Base-by-base conservation (phyloP, 2,888 invertebrate genomes). In the Piscicola geometra region DNA sequence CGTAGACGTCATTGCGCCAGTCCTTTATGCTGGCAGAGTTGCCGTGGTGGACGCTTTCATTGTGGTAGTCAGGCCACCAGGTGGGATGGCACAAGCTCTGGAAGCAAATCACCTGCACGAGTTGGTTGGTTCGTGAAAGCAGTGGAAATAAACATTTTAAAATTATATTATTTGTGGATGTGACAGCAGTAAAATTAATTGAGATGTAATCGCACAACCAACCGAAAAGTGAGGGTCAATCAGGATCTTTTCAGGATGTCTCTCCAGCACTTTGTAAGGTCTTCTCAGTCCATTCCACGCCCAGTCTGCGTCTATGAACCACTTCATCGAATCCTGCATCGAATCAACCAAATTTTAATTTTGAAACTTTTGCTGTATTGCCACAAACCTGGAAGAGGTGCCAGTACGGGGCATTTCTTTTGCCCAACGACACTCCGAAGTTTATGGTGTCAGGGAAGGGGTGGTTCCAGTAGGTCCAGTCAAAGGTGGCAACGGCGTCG, bases 31-130 rank as follows among this genome's bases (percentile, higher is more conserved):
- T 80, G 74, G 80, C 81, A 0, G 80, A 80, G 36, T 81, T 78
- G 35, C 79, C 78, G 72, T 81, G 82, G 67, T 80, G 78, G 71
- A 79, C 72, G 64, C 78, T 79, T 68, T 79, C 79, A 50, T 82
- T 78, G 76, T 82, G 81, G 78, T 82, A 83, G 52, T 82, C 78
- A 5, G 81, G 81, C 68, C 81, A 80, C 79, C 82, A 84, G 9
- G 81, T 81, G 3, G 84, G 84, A 72, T 84, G 83, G 71, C 84
- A 84, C 71, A 81, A 80, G 52, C 81, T 78, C 73, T 80, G 78
- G 74, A 80, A 84, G 76, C 84, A 84, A 79, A 83, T 83, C 1
- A 80, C 83, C 78, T 83, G 82, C 28, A 82, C 76, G 15, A 2
- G 78, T 41, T 41, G 41, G 41, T 41, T 5, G 9, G 5, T 5